Evolutionary conservation across 2,113 vertebrate species (phyloP).

Genomic region (Megatriorchis doriae): DNA sequence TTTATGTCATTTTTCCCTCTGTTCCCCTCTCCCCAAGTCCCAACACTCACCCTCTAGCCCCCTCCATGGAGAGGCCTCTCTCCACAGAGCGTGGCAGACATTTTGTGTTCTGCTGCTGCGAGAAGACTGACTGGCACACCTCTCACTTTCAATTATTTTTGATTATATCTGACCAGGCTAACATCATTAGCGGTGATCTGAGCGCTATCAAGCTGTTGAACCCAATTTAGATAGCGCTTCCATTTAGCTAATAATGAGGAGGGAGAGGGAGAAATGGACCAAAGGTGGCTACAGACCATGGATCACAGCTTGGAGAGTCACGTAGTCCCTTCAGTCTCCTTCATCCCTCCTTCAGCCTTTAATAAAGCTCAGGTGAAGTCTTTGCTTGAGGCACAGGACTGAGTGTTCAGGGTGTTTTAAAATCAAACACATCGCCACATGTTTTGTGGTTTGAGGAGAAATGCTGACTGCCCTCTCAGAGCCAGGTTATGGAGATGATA

Average conservation of each 20-base stretch:
- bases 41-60: fast-evolving
- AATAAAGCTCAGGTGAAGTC: background rate
- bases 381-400: background rate
- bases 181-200: background rate
- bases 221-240: background rate
- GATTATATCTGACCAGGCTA: background rate
- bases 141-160: background rate
- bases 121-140: background rate
- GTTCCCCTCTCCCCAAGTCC: background rate
- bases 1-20: background rate
- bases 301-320: background rate
- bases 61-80: background rate
- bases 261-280: background rate
- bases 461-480: background rate
- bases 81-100: fast-evolving
- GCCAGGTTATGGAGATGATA: background rate
- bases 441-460: background rate
- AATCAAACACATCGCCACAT: background rate
- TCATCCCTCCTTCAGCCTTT: background rate
- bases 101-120: background rate
- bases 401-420: background rate
- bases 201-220: background rate
- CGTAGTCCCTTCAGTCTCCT: background rate
- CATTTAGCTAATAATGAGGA: background rate
- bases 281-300: background rate